Conservation (phyloP, 2,797 vertebrate genomes). For the Urosaurus nigricauda region DNA sequence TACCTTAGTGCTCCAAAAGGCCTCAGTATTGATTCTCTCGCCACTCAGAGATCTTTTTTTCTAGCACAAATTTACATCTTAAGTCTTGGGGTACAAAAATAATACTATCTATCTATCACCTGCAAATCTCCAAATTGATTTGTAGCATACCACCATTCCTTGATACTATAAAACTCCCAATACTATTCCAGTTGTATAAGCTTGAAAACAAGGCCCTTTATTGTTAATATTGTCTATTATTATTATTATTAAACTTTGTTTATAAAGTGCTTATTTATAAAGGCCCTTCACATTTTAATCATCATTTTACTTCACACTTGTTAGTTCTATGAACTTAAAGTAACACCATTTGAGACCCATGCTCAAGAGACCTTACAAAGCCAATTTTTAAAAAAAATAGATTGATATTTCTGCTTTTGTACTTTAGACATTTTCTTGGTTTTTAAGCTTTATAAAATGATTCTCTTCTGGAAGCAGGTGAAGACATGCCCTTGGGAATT, state of each 20-base stretch:
- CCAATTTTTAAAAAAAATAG: neutral
- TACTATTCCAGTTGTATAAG: neutral
- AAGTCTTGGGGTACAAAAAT: neutral
- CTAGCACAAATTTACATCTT: neutral
- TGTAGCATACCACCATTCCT: constrained; percentile 10
- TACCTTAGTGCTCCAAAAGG: neutral
- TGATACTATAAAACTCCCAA: neutral
- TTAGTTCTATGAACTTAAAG: neutral
- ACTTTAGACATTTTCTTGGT: constrained; percentile 2
- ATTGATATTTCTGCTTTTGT: neutral
- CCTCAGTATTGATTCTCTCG: neutral
- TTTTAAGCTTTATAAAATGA: constrained; percentile 24
- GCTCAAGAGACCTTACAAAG: neutral
- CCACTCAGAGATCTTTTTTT: neutral
- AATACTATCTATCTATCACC: neutral
- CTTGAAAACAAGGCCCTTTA: neutral
- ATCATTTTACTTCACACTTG: neutral
- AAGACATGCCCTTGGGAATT: no score
- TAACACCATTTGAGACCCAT: neutral
- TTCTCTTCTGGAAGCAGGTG: no score
- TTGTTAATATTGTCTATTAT: no score
- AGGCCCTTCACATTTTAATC: neutral
- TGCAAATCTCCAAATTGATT: neutral
- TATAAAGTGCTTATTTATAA: no score
- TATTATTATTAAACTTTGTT: no score